Evolutionary conservation across 2,113 vertebrate genomes (phyloP), one percentile per base, ranked within the genome.

Genomic region (Burhinus oedicnemus): DNA sequence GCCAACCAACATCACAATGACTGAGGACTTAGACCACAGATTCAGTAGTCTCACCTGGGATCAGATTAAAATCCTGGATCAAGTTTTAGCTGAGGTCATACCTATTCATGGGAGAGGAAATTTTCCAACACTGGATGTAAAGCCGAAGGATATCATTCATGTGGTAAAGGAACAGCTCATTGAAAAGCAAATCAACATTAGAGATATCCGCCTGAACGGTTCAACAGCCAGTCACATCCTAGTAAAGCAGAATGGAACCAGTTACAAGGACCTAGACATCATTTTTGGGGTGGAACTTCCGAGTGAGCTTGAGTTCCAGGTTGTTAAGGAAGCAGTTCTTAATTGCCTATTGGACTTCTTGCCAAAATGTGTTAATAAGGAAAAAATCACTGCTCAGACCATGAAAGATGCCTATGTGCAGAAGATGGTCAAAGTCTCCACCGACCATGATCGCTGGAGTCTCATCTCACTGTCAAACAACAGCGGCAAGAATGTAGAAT

Each of bases 401-500:
- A 99, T 99, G 99, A 99, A 99, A 87, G 99, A 99, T 40, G 99
- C 99, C 58, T 99, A 99, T 1, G 99, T 99, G 42, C 99, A 99
- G 98, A 99, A 99, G 98, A 99, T 99, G 99, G 99, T 99, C 30
- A 99, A 99, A 93, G 98, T 99, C 51, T 99, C 99, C 95, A 99
- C 98, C 4, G 98, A 99, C 36, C 97, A 99, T 2, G 99, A 99
- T 91, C 99, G 99, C 68, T 99, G 99, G 99, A 99, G 99, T 90
- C 99, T 99, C 96, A 99, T 99, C 96, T 99, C 99, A 0, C 98
- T 99, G 55, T 99, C 99, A 55, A 99, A 99, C 97, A 99, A 99
- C 97, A 99, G 98, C 0, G 99, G 99, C 71, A 99, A 99, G 96
- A 99, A 99, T 15, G 98, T 99, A 60, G 99, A 99, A 93, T 97